Evolutionary conservation across 1,140 invertebrate genomes (phyloP), one percentile per base, ranked within the genome.

Genomic region (Zaprionus lachaisei): DNA sequence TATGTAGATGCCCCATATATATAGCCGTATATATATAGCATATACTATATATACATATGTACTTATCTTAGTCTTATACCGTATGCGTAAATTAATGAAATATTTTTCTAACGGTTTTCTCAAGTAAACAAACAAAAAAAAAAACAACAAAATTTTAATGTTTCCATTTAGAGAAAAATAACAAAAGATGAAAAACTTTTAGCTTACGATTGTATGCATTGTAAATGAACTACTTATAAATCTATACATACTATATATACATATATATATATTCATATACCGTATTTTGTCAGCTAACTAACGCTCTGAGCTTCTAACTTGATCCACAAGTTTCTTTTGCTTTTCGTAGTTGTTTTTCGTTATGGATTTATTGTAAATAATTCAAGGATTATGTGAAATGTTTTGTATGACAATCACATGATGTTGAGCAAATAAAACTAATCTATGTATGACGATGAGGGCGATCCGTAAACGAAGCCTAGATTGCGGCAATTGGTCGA

Each of bases 371-470:
- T 72, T 90, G 85, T 90, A 90, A 91, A 90, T 90, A 90, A 80
- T 90, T 90, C 67, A 80, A 90, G 73, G 79, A 90, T 91, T 91
- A 91, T 92, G 90, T 92, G 92, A 92, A 92, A 92, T 92, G 92
- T 92, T 92, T 92, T 92, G 92, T 92, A 92, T 92, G 92, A 92
- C 92, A 92, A 92, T 92, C 92, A 92, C 92, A 92, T 92, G 91
- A 92, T 91, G 85, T 91, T 89, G 84, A 81, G 86, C 71, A 86
- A 91, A 91, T 67, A 82, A 69, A 75, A 75, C 55, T 78, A 68
- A 51, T 20, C 47, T 66, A 66, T 66, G 54, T 66, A 66, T 64
- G 54, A 65, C 62, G 64, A 83, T 5, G 47, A 24, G 7, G 47
- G 54, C 65, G 63, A 82, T 41, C 65, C 57, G 60, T 65, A 83